phyloP scores from a whole-genome alignment of 1,140 invertebrate species.

The Babylonia areolata region DNA sequence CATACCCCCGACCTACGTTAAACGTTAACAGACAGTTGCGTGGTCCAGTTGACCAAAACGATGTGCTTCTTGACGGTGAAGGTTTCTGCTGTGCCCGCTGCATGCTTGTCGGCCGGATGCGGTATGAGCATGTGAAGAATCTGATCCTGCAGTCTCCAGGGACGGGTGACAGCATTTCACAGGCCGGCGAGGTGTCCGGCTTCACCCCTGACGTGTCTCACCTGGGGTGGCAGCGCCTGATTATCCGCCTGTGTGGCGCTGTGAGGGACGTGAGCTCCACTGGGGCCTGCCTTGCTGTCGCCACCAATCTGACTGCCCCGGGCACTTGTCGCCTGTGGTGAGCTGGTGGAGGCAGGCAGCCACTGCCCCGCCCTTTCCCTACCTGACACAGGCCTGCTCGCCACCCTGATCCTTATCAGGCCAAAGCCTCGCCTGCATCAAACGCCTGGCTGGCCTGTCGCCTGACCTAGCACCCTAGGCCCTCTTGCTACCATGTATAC shows the following conservation, averaged over 20 bases:
- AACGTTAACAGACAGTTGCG: no score
- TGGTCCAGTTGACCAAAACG: no score
- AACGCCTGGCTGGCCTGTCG: no score
- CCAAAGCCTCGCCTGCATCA: neutral
- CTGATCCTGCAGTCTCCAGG: neutral
- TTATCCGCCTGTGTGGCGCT: conserved; percentile 16
- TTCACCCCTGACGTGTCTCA: neutral
- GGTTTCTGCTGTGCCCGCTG: no score
- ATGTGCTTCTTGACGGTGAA: no score
- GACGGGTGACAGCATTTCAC: neutral
- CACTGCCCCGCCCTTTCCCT: neutral
- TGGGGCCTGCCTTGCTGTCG: neutral
- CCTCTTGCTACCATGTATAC: neutral
- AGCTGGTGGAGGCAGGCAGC: neutral
- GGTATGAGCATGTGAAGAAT: no score
- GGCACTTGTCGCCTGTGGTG: neutral
- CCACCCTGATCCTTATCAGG: conserved; percentile 26
- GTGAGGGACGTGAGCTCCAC: conserved; percentile 23
- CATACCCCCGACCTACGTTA: no score
- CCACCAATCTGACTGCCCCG: neutral
- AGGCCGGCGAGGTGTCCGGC: neutral
- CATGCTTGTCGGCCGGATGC: no score
- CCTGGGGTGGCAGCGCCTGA: neutral
- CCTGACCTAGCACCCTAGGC: neutral
- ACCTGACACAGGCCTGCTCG: neutral